Evolutionary conservation across 2,113 vertebrate genomes (phyloP), one percentile per base, ranked within the genome.

Genomic region (Semnornis frantzii): DNA sequence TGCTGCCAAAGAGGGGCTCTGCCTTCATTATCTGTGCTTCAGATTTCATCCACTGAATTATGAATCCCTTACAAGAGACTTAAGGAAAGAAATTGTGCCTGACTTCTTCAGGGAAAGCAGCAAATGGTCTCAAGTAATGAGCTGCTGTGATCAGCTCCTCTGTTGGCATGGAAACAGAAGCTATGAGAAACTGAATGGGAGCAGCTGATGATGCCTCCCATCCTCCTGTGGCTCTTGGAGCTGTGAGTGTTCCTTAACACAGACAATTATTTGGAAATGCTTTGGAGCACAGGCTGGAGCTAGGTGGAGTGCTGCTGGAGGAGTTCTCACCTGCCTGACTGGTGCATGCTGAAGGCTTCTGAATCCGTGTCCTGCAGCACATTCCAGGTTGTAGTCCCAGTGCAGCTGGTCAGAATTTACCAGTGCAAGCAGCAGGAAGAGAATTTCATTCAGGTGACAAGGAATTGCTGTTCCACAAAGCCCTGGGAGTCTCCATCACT

Each of bases 131-230:
- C 70, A 95, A 92, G 87, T 94, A 95, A 96, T 82, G 62, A 95
- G 74, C 52, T 89, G 48, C 82, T 95, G 70, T 59, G 82, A 72
- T 92, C 94, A 85, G 68, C 89, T 96, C 30, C 50, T 94, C 92
- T 97, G 90, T 96, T 94, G 93, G 82, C 85, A 96, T 88, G 79
- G 93, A 92, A 96, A 97, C 85, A 58, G 82, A 81, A 94, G 63
- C 87, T 95, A 96, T 95, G 85, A 95, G 87, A 96, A 95, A 94
- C 72, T 58, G 76, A 93, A 92, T 83, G 64, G 96, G 87, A 93
- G 82, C 94, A 78, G 75, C 52, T 90, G 58, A 87, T 78, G 74
- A 94, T 92, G 16, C 27, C 50, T 89, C 81, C 34, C 60, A 5
- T 87, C 89, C 79, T 79, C 42, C 68, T 78, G 16, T 42, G 88